Base-by-base conservation (phyloP, 37 sponge, comb jelly and placozoan genomes). In the Hexactinellida sp. region DNA sequence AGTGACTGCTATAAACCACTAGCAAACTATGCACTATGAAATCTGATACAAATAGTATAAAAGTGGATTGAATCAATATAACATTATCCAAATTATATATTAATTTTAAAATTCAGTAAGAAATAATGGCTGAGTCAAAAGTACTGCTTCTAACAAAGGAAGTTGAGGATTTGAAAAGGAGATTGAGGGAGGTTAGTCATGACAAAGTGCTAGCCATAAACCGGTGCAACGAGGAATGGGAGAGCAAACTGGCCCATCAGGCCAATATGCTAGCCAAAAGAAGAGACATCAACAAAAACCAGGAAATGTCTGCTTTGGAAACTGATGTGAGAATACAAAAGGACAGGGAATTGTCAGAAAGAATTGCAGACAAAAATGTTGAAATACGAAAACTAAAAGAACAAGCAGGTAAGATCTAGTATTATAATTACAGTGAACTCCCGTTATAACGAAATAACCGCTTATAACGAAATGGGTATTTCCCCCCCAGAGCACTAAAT, bases 91-190 rank as follows among this genome's bases (percentile, higher is more conserved):
- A n/a, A n/a, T n/a, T n/a, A n/a, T n/a, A n/a, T n/a, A n/a, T n/a
- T n/a, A n/a, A n/a, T n/a, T n/a, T n/a, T n/a, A n/a, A n/a, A n/a
- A n/a, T n/a, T n/a, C n/a, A n/a, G n/a, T n/a, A n/a, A n/a, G n/a
- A n/a, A n/a, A n/a, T 63, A 63, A 63, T 63, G 76, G 76, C 76
- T 32, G 76, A 63, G 13, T 63, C 76, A n/a, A 63, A 63, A 23
- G 76, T 63, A 3, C 34, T 63, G 3, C 76, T 25, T 21, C 13
- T 63, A 63, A 63, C 76, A 28, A 63, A 63, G 30, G 76, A 63
- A 63, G 76, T 63, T 10, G 76, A 63, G 30, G 76, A 63, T 63
- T 63, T 63, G 76, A 63, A 63, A 63, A 7, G 76, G 25, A 10
- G 34, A n/a, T 28, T 63, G 76, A 63, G 76, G 13, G 76, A 63